phyloP scores from a whole-genome alignment of 2,113 vertebrate species.

The Zosterops borbonicus region DNA sequence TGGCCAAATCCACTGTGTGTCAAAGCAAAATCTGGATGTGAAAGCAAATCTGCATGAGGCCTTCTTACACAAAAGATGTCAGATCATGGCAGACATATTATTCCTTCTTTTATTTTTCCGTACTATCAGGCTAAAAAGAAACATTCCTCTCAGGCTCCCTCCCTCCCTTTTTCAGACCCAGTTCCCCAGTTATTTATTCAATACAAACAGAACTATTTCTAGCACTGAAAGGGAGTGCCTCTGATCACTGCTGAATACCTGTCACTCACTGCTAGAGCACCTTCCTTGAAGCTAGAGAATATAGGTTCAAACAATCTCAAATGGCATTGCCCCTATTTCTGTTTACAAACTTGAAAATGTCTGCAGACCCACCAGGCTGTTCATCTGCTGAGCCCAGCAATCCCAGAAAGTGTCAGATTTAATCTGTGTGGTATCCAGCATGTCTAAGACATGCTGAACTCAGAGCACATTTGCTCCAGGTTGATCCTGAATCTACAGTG shows the following conservation, averaged over 20 bases:
- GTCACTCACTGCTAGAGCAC: background rate
- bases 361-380: background rate
- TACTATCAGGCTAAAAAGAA: background rate
- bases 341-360: background rate
- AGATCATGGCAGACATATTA: background rate
- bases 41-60: background rate
- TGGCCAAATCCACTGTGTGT: background rate
- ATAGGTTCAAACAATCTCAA: background rate
- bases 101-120: background rate
- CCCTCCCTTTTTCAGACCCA: background rate
- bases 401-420: slow-evolving; percentile 33
- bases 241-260: background rate
- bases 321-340: background rate
- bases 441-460: background rate
- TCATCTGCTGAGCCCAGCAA: background rate
- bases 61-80: background rate
- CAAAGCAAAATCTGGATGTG: background rate
- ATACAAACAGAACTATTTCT: background rate
- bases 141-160: background rate
- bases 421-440: background rate
- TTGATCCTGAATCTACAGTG: background rate
- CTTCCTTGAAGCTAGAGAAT: background rate
- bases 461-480: background rate
- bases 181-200: background rate
- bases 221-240: background rate